Evolutionary conservation across 2,113 vertebrate species (phyloP).

Genomic region (Phalacrocorax carbo): DNA sequence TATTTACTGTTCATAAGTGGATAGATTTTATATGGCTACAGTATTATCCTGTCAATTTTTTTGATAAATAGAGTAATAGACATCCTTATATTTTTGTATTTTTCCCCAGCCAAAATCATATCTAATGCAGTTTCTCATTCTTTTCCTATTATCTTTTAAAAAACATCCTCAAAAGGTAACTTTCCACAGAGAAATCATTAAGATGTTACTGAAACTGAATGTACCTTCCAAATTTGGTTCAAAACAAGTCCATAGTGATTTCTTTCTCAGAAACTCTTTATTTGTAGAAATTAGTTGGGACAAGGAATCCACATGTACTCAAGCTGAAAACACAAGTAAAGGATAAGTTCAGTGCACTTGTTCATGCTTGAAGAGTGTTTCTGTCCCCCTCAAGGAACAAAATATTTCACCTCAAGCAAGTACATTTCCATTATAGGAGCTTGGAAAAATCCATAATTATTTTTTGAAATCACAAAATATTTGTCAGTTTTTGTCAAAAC

Average conservation of each 20-base stretch:
- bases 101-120: neutral
- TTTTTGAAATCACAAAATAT: neutral
- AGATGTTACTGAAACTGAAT: neutral
- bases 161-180: neutral
- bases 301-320: neutral
- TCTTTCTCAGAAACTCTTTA: neutral
- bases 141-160: neutral
- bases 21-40: neutral
- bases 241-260: neutral
- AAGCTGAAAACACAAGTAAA: neutral
- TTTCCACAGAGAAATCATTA: neutral
- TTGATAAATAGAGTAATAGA: neutral
- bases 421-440: neutral
- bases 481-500: neutral
- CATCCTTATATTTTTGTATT: neutral
- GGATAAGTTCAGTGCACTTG: neutral
- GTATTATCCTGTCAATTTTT: neutral
- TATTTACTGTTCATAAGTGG: neutral
- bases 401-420: neutral
- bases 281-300: neutral
- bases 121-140: neutral
- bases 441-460: neutral
- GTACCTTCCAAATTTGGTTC: neutral
- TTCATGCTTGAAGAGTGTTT: neutral
- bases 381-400: neutral